These are phyloP conservation scores for Heterotis niloticus DNA, from an alignment of 2,113 vertebrate species.

Conservation along the genomic window DNA sequence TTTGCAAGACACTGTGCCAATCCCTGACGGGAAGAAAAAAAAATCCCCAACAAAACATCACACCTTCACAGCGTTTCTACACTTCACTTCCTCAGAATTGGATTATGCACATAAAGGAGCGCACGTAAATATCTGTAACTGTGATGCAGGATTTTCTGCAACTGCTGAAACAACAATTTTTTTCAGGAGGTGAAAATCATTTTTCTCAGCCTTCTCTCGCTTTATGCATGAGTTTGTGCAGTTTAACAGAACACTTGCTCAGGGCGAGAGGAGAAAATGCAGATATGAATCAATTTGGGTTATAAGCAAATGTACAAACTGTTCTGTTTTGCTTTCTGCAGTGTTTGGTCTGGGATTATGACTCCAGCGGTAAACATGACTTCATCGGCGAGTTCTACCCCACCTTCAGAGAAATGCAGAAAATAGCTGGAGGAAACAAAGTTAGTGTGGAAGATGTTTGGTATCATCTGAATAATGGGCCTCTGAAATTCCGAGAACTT, in stretches of 20 bases:
- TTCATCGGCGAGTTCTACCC: slow-evolving; percentile 93
- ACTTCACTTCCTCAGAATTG: not conserved
- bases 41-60: too few relatives aligned
- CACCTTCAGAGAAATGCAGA: slow-evolving; percentile 89
- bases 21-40: too few relatives aligned
- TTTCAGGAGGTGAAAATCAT: not conserved
- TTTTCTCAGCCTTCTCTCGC: not conserved
- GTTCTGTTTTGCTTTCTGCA: slow-evolving; percentile 43
- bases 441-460: slow-evolving; percentile 55
- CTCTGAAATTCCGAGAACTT: too few relatives aligned
- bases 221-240: not conserved
- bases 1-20: too few relatives aligned
- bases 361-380: slow-evolving; percentile 89
- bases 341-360: slow-evolving; percentile 91
- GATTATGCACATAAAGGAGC: not conserved
- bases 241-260: not conserved
- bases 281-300: not conserved
- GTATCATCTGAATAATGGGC: too few relatives aligned
- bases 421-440: slow-evolving; percentile 78
- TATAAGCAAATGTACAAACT: not conserved
- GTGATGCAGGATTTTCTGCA: not conserved
- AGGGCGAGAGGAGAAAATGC: not conserved
- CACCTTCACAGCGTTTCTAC: too few relatives aligned
- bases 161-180: not conserved
- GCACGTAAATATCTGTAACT: not conserved